Conservation (phyloP, 2,888 invertebrate species). For the Hymenopus coronatus region DNA sequence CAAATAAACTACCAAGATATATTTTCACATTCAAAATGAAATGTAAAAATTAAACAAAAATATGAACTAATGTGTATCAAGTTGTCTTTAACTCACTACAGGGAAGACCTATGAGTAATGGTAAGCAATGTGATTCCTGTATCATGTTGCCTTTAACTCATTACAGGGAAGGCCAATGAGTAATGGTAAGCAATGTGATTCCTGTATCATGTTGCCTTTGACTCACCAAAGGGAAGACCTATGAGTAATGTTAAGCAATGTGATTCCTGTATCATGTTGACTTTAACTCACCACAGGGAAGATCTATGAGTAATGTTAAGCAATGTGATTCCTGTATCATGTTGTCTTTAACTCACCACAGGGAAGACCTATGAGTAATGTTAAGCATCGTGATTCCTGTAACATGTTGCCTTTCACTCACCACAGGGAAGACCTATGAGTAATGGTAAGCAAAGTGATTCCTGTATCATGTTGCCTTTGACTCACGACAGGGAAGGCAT, state of each 20-base stretch:
- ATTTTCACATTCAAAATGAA: not conserved
- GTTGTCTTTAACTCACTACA: slow-evolving; percentile 63
- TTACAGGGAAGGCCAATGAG: slow-evolving; percentile 94
- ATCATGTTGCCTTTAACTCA: slow-evolving; percentile 62
- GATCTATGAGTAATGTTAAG: slow-evolving; percentile 96
- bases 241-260: slow-evolving; percentile 94
- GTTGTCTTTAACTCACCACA: slow-evolving; percentile 77
- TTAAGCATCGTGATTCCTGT: slow-evolving; percentile 91
- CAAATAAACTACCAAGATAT: too few species aligned
- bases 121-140: slow-evolving; percentile 92
- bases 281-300: slow-evolving; percentile 78
- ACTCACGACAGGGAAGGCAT: slow-evolving; percentile 87
- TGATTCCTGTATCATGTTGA: slow-evolving; percentile 89
- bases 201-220: slow-evolving; percentile 76
- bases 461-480: slow-evolving; percentile 76
- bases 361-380: slow-evolving; percentile 93
- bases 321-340: slow-evolving; percentile 87
- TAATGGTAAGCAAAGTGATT: slow-evolving; percentile 93
- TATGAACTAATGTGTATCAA: too few species aligned
- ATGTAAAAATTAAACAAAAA: too few species aligned
- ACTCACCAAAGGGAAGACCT: slow-evolving; percentile 87
- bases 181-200: slow-evolving; percentile 93
- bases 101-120: slow-evolving; percentile 93
- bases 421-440: slow-evolving; percentile 94
- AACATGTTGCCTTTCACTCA: too few species aligned